Percentiles rank a stretch among this genome's conserved stretches.
phyloP scores from a whole-genome alignment of 2,113 vertebrate species.

The Proterorhinus semilunaris region DNA sequence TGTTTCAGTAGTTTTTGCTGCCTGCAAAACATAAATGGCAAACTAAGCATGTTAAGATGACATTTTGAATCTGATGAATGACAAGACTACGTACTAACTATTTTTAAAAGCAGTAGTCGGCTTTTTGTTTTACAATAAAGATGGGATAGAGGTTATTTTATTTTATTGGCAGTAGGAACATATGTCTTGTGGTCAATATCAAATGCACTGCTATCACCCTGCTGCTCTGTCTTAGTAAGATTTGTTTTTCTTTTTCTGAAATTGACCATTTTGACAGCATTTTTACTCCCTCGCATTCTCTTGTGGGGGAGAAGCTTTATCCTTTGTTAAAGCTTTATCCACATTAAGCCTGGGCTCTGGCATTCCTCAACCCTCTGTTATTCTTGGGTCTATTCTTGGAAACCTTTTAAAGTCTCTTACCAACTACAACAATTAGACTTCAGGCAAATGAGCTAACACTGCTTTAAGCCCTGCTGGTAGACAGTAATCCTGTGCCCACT shows the following conservation, averaged over 20 bases:
- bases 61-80: no score
- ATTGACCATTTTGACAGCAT: neutral
- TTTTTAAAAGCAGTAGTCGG: no score
- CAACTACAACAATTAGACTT: conserved; percentile 65
- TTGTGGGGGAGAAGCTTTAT: neutral
- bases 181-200: neutral
- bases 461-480: conserved; percentile 45
- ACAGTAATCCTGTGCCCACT: conserved; percentile 38
- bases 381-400: conserved; percentile 27
- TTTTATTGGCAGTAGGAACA: no score
- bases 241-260: neutral
- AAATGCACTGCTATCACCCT: conserved; percentile 41
- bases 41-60: no score
- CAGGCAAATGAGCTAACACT: conserved; percentile 23
- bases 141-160: no score
- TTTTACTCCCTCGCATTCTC: neutral
- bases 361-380: conserved; percentile 5
- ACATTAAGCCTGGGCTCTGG: neutral
- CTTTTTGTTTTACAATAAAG: no score
- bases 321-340: neutral
- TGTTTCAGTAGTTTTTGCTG: no score
- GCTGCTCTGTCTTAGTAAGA: conserved; percentile 15
- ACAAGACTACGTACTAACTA: no score
- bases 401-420: conserved; percentile 65
- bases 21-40: no score